phyloP scores from a whole-genome alignment of 2,888 invertebrate species.

The Abrostola triplasia region DNA sequence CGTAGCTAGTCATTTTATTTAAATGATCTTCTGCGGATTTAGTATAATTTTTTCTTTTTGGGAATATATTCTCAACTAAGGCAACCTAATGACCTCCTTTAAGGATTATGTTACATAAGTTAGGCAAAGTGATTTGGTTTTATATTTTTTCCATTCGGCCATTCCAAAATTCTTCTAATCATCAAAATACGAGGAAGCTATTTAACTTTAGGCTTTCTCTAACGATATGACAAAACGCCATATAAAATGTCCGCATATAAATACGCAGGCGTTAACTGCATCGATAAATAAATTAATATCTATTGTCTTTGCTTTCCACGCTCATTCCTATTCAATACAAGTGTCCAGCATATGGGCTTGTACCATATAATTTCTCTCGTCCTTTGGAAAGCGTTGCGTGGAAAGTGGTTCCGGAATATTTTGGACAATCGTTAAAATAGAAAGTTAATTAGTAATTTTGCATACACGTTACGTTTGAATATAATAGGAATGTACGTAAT shows the following conservation, averaged over 20 bases:
- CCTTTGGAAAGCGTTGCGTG: conserved; percentile 82
- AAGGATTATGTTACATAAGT: too few species aligned
- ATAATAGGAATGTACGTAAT: conserved; percentile 35
- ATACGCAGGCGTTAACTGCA: conserved; percentile 60
- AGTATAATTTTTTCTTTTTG: too few species aligned
- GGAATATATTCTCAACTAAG: too few species aligned
- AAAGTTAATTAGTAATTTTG: conserved; percentile 76
- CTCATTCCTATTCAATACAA: conserved; percentile 79
- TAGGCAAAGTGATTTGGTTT: too few species aligned
- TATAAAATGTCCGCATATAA: conserved; percentile 59
- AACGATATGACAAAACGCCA: conserved; percentile 58
- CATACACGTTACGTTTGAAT: conserved; percentile 55
- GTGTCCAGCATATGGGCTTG: conserved; percentile 71
- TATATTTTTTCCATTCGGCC: too few species aligned
- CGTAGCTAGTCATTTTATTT: too few species aligned
- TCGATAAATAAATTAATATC: conserved; percentile 82
- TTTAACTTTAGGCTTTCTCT: conserved; percentile 45
- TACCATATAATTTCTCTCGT: conserved; percentile 85
- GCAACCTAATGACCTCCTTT: too few species aligned
- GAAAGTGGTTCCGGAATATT: conserved; percentile 85
- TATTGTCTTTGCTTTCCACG: conserved; percentile 79
- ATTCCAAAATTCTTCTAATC: too few species aligned
- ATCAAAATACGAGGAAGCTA: neutral
- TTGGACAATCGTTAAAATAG: conserved; percentile 81
- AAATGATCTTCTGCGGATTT: too few species aligned